Evolutionary conservation across 2,113 vertebrate species (phyloP).

Genomic region (Tragelaphus strepsiceros): DNA sequence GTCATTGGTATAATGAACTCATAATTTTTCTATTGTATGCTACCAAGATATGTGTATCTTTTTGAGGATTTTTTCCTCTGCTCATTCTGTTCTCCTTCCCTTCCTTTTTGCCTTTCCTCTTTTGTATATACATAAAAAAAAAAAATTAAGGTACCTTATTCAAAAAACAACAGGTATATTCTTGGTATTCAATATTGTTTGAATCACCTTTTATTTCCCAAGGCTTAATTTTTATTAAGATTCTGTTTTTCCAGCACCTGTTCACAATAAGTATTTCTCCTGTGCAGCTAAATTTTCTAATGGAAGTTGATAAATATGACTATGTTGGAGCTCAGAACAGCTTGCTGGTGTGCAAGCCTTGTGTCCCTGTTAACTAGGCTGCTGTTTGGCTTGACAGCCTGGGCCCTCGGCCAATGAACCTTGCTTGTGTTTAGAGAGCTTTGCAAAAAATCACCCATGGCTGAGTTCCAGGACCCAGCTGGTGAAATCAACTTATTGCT

Average conservation of each 20-base stretch:
- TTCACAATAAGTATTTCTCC: constrained; percentile 11
- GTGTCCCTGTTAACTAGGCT: constrained; percentile 31
- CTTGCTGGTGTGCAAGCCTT: constrained; percentile 49
- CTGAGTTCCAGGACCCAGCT: constrained; percentile 39
- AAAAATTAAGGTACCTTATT: not conserved
- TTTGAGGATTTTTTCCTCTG: not conserved
- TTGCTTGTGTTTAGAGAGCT: not conserved
- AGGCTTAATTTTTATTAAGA: not conserved
- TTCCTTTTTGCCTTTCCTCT: not conserved
- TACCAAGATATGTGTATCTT: not conserved
- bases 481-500: constrained; percentile 33
- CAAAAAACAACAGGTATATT: not conserved
- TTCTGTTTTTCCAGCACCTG: not conserved
- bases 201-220: not conserved
- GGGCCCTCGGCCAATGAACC: constrained; percentile 33
- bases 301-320: constrained; percentile 31
- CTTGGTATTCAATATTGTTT: not conserved
- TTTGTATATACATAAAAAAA: not conserved
- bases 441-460: constrained; percentile 37
- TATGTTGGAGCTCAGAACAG: constrained; percentile 29
- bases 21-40: not conserved
- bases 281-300: constrained; percentile 15
- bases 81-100: not conserved
- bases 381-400: constrained; percentile 44
- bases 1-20: not conserved